These are phyloP conservation scores for Pasiphila rectangulata DNA, from an alignment of 2,888 invertebrate species.

Conservation along the genomic window DNA sequence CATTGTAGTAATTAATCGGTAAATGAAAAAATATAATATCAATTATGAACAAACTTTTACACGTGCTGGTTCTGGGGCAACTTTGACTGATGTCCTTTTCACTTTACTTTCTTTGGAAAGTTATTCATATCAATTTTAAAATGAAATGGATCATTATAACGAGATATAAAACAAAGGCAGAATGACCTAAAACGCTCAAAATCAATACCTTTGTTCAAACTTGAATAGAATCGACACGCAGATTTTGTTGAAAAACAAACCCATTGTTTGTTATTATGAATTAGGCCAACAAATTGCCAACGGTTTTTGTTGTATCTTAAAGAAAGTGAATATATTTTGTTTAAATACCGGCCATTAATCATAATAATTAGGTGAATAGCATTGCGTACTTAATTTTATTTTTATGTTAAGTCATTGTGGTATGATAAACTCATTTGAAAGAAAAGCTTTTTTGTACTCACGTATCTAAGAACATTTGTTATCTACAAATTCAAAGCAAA, in stretches of 20 bases:
- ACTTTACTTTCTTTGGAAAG: no score
- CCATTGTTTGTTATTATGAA: slow-evolving; percentile 16
- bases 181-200: slow-evolving; percentile 23
- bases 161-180: slow-evolving; percentile 18
- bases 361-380: not conserved
- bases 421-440: not conserved
- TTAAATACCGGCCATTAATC: slow-evolving; percentile 8
- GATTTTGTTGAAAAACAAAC: slow-evolving; percentile 17
- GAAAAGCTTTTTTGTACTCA: not conserved
- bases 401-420: not conserved
- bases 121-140: slow-evolving; percentile 5
- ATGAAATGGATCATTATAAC: slow-evolving; percentile 7
- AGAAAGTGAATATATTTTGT: slow-evolving; percentile 6
- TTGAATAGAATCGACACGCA: slow-evolving; percentile 17
- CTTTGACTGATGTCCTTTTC: no score
- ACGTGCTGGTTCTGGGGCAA: no score
- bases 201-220: slow-evolving; percentile 21
- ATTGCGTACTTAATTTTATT: not conserved
- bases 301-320: slow-evolving; percentile 9
- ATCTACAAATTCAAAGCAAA: no score
- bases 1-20: no score
- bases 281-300: slow-evolving; percentile 11
- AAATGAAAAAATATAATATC: no score
- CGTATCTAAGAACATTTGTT: no score
- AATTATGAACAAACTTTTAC: no score